Conservation (phyloP, 2,113 vertebrate genomes). For the Paralichthys olivaceus region DNA sequence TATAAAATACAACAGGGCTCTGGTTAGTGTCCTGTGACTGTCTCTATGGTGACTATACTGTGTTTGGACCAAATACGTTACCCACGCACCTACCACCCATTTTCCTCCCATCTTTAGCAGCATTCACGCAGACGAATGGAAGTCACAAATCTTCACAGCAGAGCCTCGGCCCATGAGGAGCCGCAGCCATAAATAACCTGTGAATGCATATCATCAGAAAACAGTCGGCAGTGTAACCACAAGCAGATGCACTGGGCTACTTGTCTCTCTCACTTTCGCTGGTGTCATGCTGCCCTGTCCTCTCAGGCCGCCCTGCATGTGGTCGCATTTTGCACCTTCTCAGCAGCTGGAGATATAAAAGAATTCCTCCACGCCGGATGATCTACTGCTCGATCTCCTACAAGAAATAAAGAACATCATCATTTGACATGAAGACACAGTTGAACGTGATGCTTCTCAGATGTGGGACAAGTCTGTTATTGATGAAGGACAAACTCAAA, state of each 20-base stretch:
- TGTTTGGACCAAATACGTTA: constrained; percentile 59
- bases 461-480: constrained; percentile 1
- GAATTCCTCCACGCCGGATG: constrained; percentile 13
- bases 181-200: constrained; percentile 53
- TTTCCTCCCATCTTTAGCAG: constrained; percentile 43
- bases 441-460: constrained; percentile 20
- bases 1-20: constrained; percentile 31
- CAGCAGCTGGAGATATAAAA: constrained; percentile 32
- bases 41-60: constrained; percentile 45
- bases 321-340: constrained; percentile 56
- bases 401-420: constrained; percentile 59
- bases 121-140: constrained; percentile 29
- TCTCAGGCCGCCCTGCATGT: constrained; percentile 36
- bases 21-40: constrained; percentile 28
- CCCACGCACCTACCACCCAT: constrained; percentile 24
- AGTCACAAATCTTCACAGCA: constrained; percentile 58
- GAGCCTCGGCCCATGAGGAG: constrained; percentile 17
- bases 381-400: constrained; percentile 38
- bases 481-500: not conserved
- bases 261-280: constrained; percentile 14
- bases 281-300: constrained; percentile 19
- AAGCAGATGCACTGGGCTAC: constrained; percentile 66
- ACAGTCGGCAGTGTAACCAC: constrained; percentile 54
- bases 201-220: constrained; percentile 50
- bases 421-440: constrained; percentile 24